Evolutionary conservation across 2,113 vertebrate species (phyloP).

Genomic region (Callaeas wilsoni): DNA sequence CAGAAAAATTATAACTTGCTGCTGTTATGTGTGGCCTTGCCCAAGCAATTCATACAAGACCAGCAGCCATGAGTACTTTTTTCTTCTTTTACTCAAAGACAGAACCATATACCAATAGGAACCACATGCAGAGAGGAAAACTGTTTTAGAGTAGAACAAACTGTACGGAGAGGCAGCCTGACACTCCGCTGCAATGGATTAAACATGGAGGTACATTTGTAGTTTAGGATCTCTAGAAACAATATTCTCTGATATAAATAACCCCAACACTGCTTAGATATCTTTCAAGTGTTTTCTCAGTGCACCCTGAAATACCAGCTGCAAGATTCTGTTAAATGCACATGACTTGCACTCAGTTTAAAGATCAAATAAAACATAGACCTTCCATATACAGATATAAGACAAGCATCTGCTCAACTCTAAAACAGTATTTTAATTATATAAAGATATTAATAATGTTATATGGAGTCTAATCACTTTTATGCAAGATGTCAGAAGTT

Average conservation of each 20-base stretch:
- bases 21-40: not conserved
- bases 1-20: not conserved
- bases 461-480: not conserved
- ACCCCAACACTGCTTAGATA: not conserved
- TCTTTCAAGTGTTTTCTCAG: not conserved
- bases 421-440: not conserved
- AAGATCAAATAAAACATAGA: not conserved
- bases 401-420: not conserved
- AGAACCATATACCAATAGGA: not conserved
- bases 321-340: not conserved
- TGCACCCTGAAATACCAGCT: not conserved
- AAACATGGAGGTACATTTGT: not conserved
- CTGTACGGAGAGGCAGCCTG: not conserved
- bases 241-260: not conserved
- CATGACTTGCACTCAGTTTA: not conserved
- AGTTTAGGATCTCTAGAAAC: not conserved
- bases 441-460: not conserved
- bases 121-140: not conserved
- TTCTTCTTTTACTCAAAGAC: not conserved
- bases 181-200: not conserved
- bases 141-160: not conserved
- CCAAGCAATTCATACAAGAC: not conserved
- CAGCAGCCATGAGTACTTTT: not conserved
- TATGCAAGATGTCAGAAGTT: not conserved
- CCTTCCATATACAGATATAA: not conserved